phyloP scores from a whole-genome alignment of 2,113 vertebrate species.

The Martes martes region DNA sequence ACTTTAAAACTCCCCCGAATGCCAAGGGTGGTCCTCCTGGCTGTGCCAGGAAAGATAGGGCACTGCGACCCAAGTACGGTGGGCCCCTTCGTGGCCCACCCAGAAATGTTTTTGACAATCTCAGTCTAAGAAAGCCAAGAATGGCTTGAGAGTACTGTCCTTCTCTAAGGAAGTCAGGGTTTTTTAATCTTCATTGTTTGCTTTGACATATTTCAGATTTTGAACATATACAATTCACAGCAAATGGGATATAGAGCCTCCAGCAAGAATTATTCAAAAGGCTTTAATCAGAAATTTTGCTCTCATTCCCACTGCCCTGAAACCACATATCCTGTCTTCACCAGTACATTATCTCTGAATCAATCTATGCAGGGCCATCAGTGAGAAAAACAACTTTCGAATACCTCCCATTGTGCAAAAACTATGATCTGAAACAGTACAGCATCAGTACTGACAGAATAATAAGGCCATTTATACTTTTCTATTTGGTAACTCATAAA shows the following conservation, averaged over 20 bases:
- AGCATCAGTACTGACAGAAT: constrained; percentile 51
- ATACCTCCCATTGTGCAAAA: constrained; percentile 64
- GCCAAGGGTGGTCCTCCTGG: neutral
- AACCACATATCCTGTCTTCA: constrained; percentile 39
- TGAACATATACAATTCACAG: constrained; percentile 27
- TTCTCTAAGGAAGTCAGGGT: neutral
- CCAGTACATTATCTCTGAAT: constrained; percentile 53
- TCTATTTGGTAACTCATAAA: constrained; percentile 77
- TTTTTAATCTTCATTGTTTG: constrained; percentile 8
- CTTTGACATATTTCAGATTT: constrained; percentile 46
- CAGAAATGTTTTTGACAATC: neutral
- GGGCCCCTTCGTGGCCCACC: neutral
- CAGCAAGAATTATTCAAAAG: constrained; percentile 65
- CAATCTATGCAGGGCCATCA: constrained; percentile 53
- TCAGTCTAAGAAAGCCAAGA: neutral
- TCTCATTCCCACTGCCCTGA: constrained; percentile 54
- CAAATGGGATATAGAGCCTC: constrained; percentile 44
- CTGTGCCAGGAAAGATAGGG: neutral
- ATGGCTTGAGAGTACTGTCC: neutral
- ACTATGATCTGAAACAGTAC: constrained; percentile 46
- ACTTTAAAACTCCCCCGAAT: neutral
- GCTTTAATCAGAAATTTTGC: constrained; percentile 61
- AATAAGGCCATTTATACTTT: constrained; percentile 75
- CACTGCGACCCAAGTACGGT: fast-evolving
- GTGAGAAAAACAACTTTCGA: constrained; percentile 45